phyloP scores from a whole-genome alignment of 2,113 vertebrate species.

The Mustela nigripes region DNA sequence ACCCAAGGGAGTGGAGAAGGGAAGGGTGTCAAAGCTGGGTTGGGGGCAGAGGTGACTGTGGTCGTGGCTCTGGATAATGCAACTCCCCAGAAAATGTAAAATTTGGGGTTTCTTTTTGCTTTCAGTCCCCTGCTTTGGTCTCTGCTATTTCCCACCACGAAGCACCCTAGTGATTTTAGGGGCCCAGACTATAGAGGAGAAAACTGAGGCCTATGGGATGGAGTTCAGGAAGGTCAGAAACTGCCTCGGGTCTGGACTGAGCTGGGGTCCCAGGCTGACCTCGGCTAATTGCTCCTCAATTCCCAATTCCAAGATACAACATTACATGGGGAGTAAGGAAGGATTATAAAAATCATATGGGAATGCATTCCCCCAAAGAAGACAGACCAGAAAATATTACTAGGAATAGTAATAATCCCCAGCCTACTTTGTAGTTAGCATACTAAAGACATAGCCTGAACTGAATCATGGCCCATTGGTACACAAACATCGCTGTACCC shows the following conservation, averaged over 20 bases:
- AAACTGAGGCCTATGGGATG: slow-evolving; percentile 6
- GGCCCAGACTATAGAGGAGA: slow-evolving; percentile 35
- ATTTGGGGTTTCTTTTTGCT: slow-evolving; percentile 66
- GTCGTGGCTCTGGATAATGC: neutral
- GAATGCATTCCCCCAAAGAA: neutral
- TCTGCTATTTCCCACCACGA: slow-evolving; percentile 68
- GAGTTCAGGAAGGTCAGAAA: neutral
- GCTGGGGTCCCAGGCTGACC: neutral
- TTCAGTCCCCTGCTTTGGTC: slow-evolving; percentile 58
- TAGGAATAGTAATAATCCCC: neutral
- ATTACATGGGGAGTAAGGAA: neutral
- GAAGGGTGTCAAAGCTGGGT: slow-evolving; percentile 45
- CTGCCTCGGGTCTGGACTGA: neutral
- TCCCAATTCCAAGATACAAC: neutral
- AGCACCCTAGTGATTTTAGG: slow-evolving; percentile 52
- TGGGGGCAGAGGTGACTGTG: slow-evolving; percentile 63
- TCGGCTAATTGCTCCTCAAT: neutral
- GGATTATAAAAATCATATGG: neutral
- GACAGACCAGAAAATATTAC: neutral
- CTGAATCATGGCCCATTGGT: neutral
- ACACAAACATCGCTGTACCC: neutral
- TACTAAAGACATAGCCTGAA: neutral
- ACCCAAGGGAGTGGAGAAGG: neutral
- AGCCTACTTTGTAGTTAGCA: neutral
- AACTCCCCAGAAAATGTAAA: slow-evolving; percentile 45